Conservation (phyloP, 2,797 vertebrate species). For the Phoxinus dragarum region DNA sequence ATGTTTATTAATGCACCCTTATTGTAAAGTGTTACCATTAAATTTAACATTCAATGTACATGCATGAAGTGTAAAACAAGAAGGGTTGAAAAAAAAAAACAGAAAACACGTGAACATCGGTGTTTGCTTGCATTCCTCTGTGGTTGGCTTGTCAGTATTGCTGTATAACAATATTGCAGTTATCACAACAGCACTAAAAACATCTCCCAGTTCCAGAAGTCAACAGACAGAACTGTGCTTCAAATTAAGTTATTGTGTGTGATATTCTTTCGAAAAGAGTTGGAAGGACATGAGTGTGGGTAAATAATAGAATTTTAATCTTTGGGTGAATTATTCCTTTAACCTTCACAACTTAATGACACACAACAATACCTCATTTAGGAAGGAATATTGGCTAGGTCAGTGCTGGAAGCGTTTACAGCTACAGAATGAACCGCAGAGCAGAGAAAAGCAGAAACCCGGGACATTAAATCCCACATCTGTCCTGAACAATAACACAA, state of each 20-base stretch:
- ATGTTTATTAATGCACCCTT: too few relatives aligned
- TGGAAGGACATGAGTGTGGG: not conserved
- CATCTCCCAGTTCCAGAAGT: not conserved
- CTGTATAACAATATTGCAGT: not conserved
- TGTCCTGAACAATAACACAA: slow-evolving; percentile 30
- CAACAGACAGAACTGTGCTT: not conserved
- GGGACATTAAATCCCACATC: slow-evolving; percentile 49
- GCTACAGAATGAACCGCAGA: not conserved
- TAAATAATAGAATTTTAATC: not conserved
- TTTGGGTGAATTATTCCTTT: not conserved
- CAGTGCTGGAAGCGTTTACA: not conserved
- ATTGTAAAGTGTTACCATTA: too few relatives aligned
- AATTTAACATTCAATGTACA: not conserved
- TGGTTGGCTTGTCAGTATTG: not conserved
- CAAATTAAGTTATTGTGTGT: not conserved
- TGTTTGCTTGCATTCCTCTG: not conserved
- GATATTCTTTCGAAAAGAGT: not conserved
- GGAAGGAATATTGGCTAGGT: not conserved
- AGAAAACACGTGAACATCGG: too few relatives aligned
- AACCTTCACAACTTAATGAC: not conserved
- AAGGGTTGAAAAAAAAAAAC: too few relatives aligned
- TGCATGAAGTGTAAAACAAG: not conserved
- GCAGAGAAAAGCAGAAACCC: not conserved
- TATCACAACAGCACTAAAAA: not conserved
- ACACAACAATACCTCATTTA: not conserved